A percentile compares a stretch with the other conserved stretches of the same genome.
Evolutionary conservation across 2,888 invertebrate genomes (phyloP).

Genomic region (Anthoptus insignis): DNA sequence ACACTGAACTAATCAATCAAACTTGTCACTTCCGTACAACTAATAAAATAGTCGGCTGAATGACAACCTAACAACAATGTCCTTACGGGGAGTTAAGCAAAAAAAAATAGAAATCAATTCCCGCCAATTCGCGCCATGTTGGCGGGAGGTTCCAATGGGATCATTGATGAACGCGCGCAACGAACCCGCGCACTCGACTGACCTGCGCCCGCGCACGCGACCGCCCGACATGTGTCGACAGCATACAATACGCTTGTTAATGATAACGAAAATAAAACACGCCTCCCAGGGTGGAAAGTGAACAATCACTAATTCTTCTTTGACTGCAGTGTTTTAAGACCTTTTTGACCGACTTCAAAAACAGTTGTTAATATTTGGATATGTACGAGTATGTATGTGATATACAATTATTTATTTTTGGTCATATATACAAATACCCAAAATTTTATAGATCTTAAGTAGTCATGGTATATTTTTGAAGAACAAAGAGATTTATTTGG

Average conservation of each 20-base stretch:
- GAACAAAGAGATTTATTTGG: too few relatives aligned
- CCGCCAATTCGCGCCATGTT: conserved; percentile 15
- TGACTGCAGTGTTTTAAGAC: not conserved
- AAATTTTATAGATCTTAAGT: too few relatives aligned
- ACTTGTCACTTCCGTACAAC: not conserved
- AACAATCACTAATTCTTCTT: conserved; percentile 53
- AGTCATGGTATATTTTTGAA: too few relatives aligned
- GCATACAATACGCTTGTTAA: conserved; percentile 68
- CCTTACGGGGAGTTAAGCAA: not conserved
- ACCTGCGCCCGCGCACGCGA: conserved; percentile 68
- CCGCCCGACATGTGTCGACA: conserved; percentile 64
- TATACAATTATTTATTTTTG: too few relatives aligned
- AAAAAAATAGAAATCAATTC: conserved; percentile 7
- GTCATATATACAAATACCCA: too few relatives aligned
- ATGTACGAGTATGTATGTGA: too few relatives aligned
- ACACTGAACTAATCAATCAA: not conserved
- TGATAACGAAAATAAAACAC: conserved; percentile 82
- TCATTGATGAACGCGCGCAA: conserved; percentile 64
- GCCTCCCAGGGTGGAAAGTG: conserved; percentile 71
- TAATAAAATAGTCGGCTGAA: conserved; percentile 25
- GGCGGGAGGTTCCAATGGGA: conserved; percentile 45
- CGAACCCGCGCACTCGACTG: conserved; percentile 73
- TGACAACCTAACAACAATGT: conserved; percentile 8
- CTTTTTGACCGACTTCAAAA: too few relatives aligned
- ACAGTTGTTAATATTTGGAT: too few relatives aligned